Evolutionary conservation across 2,113 vertebrate species (phyloP).

Genomic region (Polypterus bichir): DNA sequence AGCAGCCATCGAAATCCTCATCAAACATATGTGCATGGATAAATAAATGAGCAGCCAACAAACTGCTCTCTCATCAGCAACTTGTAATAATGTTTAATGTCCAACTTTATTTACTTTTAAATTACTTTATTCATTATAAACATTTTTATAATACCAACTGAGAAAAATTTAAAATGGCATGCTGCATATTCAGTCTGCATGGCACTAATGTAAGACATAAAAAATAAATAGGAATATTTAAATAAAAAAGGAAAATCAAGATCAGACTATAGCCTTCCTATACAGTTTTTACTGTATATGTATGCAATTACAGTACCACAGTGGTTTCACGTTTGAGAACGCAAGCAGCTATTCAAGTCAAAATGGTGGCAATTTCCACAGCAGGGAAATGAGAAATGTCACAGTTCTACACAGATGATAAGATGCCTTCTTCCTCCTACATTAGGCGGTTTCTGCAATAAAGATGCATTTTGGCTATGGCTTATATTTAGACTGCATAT

Average conservation of each 20-base stretch:
- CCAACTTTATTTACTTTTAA: conserved; percentile 25
- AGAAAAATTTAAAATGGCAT: conserved; percentile 46
- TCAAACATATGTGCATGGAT: conserved; percentile 29
- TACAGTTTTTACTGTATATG: too few relatives aligned
- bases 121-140: conserved; percentile 68
- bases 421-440: too few relatives aligned
- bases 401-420: conserved; percentile 40
- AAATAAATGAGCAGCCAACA: background rate
- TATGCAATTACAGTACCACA: conserved; percentile 30
- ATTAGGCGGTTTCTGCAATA: too few relatives aligned
- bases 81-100: too few relatives aligned
- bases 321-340: conserved; percentile 29
- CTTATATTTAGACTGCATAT: background rate
- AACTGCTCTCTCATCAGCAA: too few relatives aligned
- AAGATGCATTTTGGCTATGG: background rate
- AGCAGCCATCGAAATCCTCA: conserved; percentile 54
- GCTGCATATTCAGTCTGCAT: conserved; percentile 35
- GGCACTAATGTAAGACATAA: conserved; percentile 46
- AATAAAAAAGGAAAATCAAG: conserved; percentile 62
- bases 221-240: conserved; percentile 84
- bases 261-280: too few relatives aligned
- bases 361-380: conserved; percentile 32
- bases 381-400: conserved; percentile 22
- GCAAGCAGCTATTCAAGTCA: conserved; percentile 41
- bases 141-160: conserved; percentile 47